Base-by-base conservation (phyloP, 2,113 vertebrate genomes). In the Ciconia maguari region DNA sequence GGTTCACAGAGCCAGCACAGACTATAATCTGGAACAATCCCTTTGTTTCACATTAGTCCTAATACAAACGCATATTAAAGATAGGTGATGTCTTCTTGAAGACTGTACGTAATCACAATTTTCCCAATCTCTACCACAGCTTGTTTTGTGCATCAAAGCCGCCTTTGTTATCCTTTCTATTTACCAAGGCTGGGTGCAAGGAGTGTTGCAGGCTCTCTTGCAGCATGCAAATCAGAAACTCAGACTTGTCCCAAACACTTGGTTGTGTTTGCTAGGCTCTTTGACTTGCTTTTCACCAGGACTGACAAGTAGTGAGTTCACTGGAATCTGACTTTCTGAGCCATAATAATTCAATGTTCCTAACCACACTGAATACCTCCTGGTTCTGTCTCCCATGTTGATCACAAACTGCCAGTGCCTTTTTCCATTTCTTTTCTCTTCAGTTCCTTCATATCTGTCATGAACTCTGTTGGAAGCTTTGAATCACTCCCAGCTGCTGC, bases 31-130 rank as follows among this genome's bases (percentile, higher is more conserved):
- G 83, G 88, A 96, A 83, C 79, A 92, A 93, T 80, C 62, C 54
- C 70, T 94, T 91, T 89, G 69, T 92, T 75, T 89, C 83, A 92
- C 72, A 84, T 92, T 91, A 90, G 34, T 41, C 42, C 24, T 69
- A 34, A 75, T 14, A 75, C 55, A 58, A 78, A 64, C 38, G 82
- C 26, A 6, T 16, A n/a, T 61, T 61, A 70, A 61, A 69, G 54
- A 4, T 41, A n/a, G 89, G 19, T 49, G 49, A 25, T 89, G 55
- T 38, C 44, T 85, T 93, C 69, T 84, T n/a, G 57, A 95, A 89
- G 57, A 54, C 29, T 2, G 0, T 55, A 44, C 10, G 41, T 64
- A 87, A 96, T 93, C 81, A 87, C 25, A 42, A 7, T 87, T 96
- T 91, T 90, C 64, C 68, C 46, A 46, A 4, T 90, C 49, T 74